phyloP scores from a whole-genome alignment of 2,113 vertebrate species.

The Ictalurus furcatus region DNA sequence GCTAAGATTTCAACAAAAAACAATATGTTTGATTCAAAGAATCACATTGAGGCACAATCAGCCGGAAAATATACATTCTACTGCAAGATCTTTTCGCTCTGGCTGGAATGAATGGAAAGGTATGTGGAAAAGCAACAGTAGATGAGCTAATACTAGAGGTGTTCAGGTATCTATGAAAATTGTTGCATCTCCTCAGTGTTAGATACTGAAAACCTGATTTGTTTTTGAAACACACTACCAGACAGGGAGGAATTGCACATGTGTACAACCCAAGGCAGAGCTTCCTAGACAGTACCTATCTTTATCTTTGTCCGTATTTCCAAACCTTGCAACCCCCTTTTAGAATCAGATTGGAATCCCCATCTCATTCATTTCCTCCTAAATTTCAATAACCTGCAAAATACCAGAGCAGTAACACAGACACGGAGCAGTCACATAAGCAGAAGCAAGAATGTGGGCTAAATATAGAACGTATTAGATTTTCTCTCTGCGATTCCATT shows the following conservation, averaged over 20 bases:
- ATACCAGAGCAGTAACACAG: slow-evolving; percentile 9
- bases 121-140: not conserved
- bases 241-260: not conserved
- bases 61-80: slow-evolving; percentile 1
- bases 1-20: slow-evolving; percentile 26
- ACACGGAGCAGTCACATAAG: slow-evolving; percentile 17
- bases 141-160: not conserved
- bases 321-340: slow-evolving; percentile 32
- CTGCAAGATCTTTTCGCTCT: not conserved
- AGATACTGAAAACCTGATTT: not conserved
- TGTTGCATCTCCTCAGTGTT: not conserved
- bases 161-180: not conserved
- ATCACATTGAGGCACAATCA: not conserved
- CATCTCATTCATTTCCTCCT: slow-evolving; percentile 38
- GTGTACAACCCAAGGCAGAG: not conserved
- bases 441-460: slow-evolving; percentile 7
- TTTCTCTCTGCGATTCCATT: slow-evolving; percentile 29
- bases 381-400: slow-evolving; percentile 37
- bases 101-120: not conserved
- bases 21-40: slow-evolving; percentile 2
- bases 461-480: slow-evolving; percentile 19
- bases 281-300: not conserved
- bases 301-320: slow-evolving; percentile 19
- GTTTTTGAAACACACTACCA: slow-evolving; percentile 11
- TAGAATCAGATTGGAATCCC: slow-evolving; percentile 39